Base-by-base conservation (phyloP, 2,888 invertebrate genomes). In the Portevinia maculata region DNA sequence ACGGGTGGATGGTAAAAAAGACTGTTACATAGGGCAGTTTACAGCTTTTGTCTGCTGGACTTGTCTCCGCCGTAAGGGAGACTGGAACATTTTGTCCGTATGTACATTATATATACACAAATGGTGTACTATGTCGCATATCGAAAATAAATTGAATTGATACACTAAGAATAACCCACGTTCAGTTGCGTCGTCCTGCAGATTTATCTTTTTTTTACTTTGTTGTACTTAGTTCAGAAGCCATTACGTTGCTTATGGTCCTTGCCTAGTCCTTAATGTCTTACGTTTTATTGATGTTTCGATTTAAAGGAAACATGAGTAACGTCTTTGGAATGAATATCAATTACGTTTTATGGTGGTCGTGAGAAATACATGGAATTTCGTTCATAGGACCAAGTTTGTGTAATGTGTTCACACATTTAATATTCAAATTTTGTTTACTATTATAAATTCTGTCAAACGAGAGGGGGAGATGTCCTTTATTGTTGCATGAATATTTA, bases 121-220 rank as follows among this genome's bases (percentile, higher is more conserved):
- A 32, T 2, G 2, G 30, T 67, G 60, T 64, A 11, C 34, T 46
- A 9, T 62, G 57, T 71, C n/a, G 59, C 39, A 53, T 59, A 39
- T 64, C 62, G 76, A 62, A 81, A 60, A 75, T 81, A 81, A 81
- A 81, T 81, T 81, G 81, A 76, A 81, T 81, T 81, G 78, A 64
- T 78, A 78, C 70, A 74, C 41, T 67, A 48, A 62, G 46, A 62
- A 52, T 46, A 64, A 48, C 50, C 69, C 53, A 30, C 39, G 39
- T 39, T 74, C 73, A n/a, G 62, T 50, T 55, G 41, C 50, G 44
- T 41, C 44, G 17, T 52, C 37, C 30, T 37, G 50, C 17, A 69
- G 64, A n/a, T 46, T 46, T 60, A 7, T 39, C 34, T 53, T 69
- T 57, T 48, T 30, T 78, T 39, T 48, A 52, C 60, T 75, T 41